These are phyloP conservation scores for Meliscaeva auricollis DNA, from an alignment of 2,888 invertebrate genomes.

Conservation along the genomic window DNA sequence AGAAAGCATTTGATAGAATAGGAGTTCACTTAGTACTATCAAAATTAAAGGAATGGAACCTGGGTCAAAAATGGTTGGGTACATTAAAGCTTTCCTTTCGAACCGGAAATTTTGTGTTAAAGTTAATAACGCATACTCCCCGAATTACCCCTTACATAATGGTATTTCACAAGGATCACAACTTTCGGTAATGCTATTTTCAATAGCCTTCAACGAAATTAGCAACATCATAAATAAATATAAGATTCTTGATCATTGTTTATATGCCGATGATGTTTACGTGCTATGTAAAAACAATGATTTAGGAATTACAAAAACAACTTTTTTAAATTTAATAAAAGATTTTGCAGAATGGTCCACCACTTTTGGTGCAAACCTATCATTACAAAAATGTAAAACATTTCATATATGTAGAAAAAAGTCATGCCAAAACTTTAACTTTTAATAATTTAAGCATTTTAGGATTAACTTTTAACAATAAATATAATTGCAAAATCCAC, in stretches of 20 bases:
- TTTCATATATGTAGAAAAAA: slow-evolving; percentile 24
- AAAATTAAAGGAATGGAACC: slow-evolving; percentile 5
- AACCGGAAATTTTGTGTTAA: neutral
- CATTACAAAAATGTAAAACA: slow-evolving; percentile 20
- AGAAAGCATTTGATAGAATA: slow-evolving; percentile 27
- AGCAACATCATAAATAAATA: neutral
- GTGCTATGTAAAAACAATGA: slow-evolving; percentile 1
- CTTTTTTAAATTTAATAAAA: slow-evolving; percentile 5
- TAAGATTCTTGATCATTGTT: slow-evolving; percentile 1
- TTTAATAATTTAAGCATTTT: neutral
- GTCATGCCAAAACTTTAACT: neutral
- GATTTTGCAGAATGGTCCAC: slow-evolving; percentile 5
- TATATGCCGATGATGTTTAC: too few relatives aligned
- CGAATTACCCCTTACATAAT: neutral
- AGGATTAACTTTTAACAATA: slow-evolving; percentile 1
- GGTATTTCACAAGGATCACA: neutral
- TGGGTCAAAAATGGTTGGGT: slow-evolving; percentile 12
- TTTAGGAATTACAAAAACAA: neutral
- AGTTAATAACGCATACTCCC: neutral
- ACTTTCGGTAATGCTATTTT: neutral
- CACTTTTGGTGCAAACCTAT: slow-evolving; percentile 7
- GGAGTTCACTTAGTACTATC: slow-evolving; percentile 1
- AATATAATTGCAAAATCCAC: slow-evolving; percentile 12
- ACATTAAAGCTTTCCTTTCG: slow-evolving; percentile 2
- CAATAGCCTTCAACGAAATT: neutral